Percentiles rank a stretch among this genome's conserved stretches.
These are phyloP conservation scores for Peribatodes rhomboidaria DNA, from an alignment of 2,888 invertebrate species.

Conservation along the genomic window DNA sequence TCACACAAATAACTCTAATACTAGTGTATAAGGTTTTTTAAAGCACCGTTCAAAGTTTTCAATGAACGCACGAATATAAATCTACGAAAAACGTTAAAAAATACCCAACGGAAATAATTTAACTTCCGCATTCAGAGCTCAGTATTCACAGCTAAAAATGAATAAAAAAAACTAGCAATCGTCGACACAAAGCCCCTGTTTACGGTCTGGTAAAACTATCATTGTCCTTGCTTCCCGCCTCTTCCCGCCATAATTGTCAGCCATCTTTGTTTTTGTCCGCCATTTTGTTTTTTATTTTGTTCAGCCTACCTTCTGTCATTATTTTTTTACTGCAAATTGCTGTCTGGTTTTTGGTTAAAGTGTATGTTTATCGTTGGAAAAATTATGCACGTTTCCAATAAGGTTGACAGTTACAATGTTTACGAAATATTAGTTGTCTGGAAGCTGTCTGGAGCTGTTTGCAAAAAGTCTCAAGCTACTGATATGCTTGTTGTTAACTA, in stretches of 20 bases:
- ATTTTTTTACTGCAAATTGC: conserved; percentile 51
- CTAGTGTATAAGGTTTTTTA: too few species aligned
- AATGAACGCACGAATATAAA: not conserved
- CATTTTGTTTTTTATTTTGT: conserved; percentile 51
- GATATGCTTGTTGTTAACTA: too few species aligned
- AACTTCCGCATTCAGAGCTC: conserved; percentile 46
- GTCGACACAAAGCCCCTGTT: conserved; percentile 53
- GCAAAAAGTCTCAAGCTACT: too few species aligned
- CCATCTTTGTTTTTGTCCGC: conserved; percentile 50
- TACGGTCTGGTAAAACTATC: conserved; percentile 71
- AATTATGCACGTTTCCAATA: too few species aligned
- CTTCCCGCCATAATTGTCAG: conserved; percentile 63
- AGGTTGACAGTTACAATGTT: too few species aligned
- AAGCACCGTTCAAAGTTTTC: not conserved
- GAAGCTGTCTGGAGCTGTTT: too few species aligned
- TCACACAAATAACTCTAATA: too few species aligned
- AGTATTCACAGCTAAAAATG: conserved; percentile 49
- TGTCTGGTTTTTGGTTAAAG: conserved; percentile 43
- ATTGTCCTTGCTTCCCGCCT: conserved; percentile 63
- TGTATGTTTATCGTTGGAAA: conserved; percentile 30
- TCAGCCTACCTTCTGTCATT: conserved; percentile 55
- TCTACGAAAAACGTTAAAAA: conserved; percentile 7
- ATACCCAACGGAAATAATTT: conserved; percentile 18
- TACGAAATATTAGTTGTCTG: too few species aligned
- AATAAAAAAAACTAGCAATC: conserved; percentile 55